Evolutionary conservation across 2,113 vertebrate species (phyloP), one percentile per base, ranked within the genome.

Genomic region (Indicator maculatus): DNA sequence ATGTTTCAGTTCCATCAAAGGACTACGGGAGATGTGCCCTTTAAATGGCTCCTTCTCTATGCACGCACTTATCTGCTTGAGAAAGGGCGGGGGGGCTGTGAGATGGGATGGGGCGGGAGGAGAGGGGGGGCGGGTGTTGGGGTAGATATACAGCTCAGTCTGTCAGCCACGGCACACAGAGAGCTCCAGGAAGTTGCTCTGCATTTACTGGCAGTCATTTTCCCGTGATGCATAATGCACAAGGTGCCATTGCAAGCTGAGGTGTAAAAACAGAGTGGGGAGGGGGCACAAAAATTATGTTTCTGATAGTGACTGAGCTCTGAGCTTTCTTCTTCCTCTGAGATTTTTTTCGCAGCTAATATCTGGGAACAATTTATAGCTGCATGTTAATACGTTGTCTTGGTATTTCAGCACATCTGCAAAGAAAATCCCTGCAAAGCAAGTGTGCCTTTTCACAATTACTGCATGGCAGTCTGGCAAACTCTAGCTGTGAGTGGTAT

Each of bases 211-310:
- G 83, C 71, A 92, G 87, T 91, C 76, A 69, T 92, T 93, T 84
- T 95, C 86, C 74, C 11, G 26, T 69, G 80, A 60, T 93, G 82
- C 89, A 76, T 95, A 82, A 89, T 88, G 79, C 83, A 92, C 94
- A 91, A 95, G 88, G 83, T 96, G 88, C 83, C 79, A 90, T 41
- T 76, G 90, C 92, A 95, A 91, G 63, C 61, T 78, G 87, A 93
- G 89, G 90, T 94, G 92, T 74, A 93, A 97, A 97, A 92, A 45
- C 31, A 6, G 33, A 16, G 36, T 21, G 2, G 8, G 50, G 50
- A 52, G 23, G 50, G 50, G 50, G 23, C 50, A 52, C 50, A 17
- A 10, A 74, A 47, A 60, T 21, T 56, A 64, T 86, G 80, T 74
- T 94, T 92, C n/a, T 89, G 89, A 69, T 91, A 56, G 76, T 47